Conservation (phyloP, 53 echinoderm and acorn worm genomes). For the Henricia sp. region DNA sequence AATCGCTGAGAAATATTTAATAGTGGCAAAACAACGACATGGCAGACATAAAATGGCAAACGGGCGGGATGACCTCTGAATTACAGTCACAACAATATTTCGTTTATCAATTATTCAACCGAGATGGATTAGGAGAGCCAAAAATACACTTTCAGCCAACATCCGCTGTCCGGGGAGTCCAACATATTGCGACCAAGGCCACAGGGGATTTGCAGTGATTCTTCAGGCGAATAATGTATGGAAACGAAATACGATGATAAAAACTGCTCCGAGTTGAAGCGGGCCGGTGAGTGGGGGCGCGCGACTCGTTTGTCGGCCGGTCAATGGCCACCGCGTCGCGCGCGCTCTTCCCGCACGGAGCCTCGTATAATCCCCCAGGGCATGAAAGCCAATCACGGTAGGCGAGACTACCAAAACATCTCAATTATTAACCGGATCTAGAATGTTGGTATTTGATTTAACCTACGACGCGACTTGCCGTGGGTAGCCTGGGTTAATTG, state of each 20-base stretch:
- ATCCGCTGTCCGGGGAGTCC: not conserved
- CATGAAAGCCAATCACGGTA: not conserved
- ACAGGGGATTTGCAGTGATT: too few relatives aligned
- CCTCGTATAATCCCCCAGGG: not conserved
- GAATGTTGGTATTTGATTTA: not conserved
- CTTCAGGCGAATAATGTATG: too few relatives aligned
- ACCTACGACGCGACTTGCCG: too few relatives aligned
- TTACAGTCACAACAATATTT: not conserved
- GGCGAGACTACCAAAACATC: slow-evolving; percentile 7
- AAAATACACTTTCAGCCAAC: not conserved
- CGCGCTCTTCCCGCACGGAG: not conserved
- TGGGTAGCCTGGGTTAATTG: too few relatives aligned
- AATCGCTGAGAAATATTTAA: too few relatives aligned
- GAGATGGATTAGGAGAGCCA: not conserved
- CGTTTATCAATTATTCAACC: not conserved
- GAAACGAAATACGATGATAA: not conserved
- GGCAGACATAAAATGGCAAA: too few relatives aligned
- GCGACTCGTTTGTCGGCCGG: too few relatives aligned
- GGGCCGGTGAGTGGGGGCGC: not conserved
- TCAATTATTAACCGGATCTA: slow-evolving; percentile 22
- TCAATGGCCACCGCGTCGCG: too few relatives aligned
- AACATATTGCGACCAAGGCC: not conserved
- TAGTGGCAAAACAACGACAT: too few relatives aligned
- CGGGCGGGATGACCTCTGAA: too few relatives aligned
- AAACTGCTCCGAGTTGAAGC: not conserved